These are phyloP conservation scores for Okapia johnstoni DNA, from an alignment of 2,113 vertebrate species.

Conservation along the genomic window DNA sequence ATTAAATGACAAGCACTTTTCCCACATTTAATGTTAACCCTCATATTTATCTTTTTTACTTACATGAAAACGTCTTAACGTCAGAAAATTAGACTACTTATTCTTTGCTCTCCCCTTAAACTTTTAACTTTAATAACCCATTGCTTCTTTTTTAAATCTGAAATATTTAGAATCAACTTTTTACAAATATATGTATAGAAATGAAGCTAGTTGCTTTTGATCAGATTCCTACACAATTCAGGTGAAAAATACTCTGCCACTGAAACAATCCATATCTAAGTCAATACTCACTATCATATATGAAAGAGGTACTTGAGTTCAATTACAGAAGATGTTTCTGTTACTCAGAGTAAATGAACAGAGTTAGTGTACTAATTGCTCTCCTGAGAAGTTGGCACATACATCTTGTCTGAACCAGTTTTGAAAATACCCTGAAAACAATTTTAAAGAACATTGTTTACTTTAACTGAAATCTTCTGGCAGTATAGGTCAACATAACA, in stretches of 20 bases:
- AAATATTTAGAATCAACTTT: not conserved
- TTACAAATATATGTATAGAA: not conserved
- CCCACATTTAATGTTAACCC: not conserved
- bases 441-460: not conserved
- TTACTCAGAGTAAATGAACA: not conserved
- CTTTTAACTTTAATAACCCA: not conserved
- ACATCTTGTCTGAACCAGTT: not conserved
- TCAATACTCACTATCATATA: too few relatives aligned
- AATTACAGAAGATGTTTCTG: not conserved
- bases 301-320: not conserved
- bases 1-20: not conserved
- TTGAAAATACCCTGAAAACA: not conserved
- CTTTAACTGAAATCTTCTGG: not conserved
- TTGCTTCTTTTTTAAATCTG: not conserved
- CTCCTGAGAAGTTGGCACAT: not conserved
- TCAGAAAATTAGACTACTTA: not conserved
- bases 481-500: not conserved
- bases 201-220: not conserved
- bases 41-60: not conserved
- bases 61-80: not conserved
- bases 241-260: not conserved
- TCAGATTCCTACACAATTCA: not conserved
- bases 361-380: not conserved
- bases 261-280: not conserved
- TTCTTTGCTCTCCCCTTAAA: not conserved